These are phyloP conservation scores for Sycophila sp. DNA, from an alignment of 1,140 invertebrate species.

Conservation along the genomic window DNA sequence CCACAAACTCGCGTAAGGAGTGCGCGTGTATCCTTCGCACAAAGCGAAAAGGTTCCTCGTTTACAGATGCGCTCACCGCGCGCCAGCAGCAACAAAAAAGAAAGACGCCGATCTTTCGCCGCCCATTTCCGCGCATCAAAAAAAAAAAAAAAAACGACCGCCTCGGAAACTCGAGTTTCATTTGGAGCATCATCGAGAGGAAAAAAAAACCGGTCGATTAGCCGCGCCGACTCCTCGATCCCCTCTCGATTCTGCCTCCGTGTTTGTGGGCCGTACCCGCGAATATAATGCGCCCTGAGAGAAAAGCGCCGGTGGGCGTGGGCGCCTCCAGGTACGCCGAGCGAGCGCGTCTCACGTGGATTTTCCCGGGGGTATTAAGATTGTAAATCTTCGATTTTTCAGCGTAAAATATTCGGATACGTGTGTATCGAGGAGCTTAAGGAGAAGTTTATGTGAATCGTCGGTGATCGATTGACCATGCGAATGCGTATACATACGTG, in stretches of 20 bases:
- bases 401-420: no score
- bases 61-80: conserved; percentile 7
- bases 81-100: no score
- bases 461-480: neutral
- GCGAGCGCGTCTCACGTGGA: neutral
- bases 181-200: neutral
- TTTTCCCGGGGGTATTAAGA: conserved; percentile 1
- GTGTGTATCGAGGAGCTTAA: no score
- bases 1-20: no score
- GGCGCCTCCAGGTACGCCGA: neutral
- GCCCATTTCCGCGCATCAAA: conserved; percentile 23
- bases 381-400: neutral
- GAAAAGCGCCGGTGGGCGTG: neutral
- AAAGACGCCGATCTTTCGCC: neutral
- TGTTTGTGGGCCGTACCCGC: neutral
- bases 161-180: conserved; percentile 28
- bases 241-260: neutral
- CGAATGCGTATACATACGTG: neutral
- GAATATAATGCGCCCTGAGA: neutral
- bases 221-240: neutral
- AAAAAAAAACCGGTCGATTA: conserved; percentile 5
- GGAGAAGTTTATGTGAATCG: neutral
- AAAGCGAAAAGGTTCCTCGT: neutral
- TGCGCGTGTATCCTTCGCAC: no score
- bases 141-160: neutral